These are phyloP conservation scores for Pygathrix nemaeus DNA, from an alignment of 2,113 vertebrate species.

Conservation along the genomic window DNA sequence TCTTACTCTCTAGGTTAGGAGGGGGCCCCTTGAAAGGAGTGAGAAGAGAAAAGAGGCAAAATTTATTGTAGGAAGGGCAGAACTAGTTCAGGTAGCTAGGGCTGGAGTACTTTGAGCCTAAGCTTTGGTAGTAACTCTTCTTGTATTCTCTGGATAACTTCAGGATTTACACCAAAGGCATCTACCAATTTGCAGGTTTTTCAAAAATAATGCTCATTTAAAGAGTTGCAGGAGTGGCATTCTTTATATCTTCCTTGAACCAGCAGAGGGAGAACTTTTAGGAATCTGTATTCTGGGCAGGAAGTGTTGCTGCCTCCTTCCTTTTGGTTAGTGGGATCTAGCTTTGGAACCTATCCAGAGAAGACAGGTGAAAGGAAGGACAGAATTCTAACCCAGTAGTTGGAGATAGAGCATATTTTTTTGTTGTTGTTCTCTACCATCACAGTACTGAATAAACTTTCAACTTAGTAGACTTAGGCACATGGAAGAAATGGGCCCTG, in stretches of 20 bases:
- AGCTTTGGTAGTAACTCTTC: not conserved
- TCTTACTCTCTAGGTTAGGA: not conserved
- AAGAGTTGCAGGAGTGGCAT: not conserved
- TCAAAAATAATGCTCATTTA: not conserved
- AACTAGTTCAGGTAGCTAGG: not conserved
- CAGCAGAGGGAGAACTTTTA: slow-evolving; percentile 22
- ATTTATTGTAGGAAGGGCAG: not conserved
- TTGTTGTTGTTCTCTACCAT: not conserved
- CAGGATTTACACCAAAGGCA: not conserved
- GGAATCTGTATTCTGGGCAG: not conserved
- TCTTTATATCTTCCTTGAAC: slow-evolving; percentile 24
- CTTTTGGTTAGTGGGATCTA: slow-evolving; percentile 11
- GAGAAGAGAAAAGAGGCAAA: not conserved
- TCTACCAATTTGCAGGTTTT: not conserved
- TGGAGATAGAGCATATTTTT: not conserved
- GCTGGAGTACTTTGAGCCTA: not conserved
- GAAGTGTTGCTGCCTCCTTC: not conserved
- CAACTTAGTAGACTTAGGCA: not conserved
- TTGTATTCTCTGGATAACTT: not conserved
- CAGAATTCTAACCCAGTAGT: not conserved
- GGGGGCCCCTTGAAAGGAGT: not conserved
- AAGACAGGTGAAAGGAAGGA: not conserved
- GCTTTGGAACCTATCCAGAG: slow-evolving; percentile 10
- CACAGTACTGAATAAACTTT: slow-evolving; percentile 1
- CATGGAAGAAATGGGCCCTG: not conserved